Conservation (phyloP, 1,140 invertebrate genomes). For the Watersipora subatra region DNA sequence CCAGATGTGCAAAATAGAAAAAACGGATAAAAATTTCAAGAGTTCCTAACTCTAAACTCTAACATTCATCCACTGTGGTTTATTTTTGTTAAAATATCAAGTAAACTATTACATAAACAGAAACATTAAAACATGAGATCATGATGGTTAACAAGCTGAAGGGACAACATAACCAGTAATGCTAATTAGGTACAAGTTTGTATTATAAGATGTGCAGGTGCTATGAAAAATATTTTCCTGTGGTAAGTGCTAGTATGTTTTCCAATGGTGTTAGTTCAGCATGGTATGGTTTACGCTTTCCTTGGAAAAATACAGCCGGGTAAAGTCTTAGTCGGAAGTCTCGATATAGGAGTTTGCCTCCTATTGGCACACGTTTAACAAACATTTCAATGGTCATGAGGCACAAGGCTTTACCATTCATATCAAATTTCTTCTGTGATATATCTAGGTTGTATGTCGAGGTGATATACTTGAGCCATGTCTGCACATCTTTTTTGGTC, state of each 20-base stretch:
- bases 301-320: conserved; percentile 18
- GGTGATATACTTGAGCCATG: conserved; percentile 45
- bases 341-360: conserved; percentile 53
- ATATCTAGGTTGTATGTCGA: conserved; percentile 36
- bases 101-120: no score
- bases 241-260: neutral
- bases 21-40: no score
- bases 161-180: no score
- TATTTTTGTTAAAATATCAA: no score
- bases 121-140: no score
- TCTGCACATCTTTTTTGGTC: conserved; percentile 52
- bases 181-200: no score
- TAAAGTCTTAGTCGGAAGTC: conserved; percentile 42
- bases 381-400: conserved; percentile 62
- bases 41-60: no score
- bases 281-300: neutral
- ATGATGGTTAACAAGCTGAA: no score
- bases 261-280: neutral
- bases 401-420: conserved; percentile 64
- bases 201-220: no score
- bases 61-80: no score
- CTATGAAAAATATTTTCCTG: neutral
- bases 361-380: conserved; percentile 51
- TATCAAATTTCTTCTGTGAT: conserved; percentile 50
- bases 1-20: no score